phyloP scores from a whole-genome alignment of 2,797 vertebrate species.

The Botia almorhae region DNA sequence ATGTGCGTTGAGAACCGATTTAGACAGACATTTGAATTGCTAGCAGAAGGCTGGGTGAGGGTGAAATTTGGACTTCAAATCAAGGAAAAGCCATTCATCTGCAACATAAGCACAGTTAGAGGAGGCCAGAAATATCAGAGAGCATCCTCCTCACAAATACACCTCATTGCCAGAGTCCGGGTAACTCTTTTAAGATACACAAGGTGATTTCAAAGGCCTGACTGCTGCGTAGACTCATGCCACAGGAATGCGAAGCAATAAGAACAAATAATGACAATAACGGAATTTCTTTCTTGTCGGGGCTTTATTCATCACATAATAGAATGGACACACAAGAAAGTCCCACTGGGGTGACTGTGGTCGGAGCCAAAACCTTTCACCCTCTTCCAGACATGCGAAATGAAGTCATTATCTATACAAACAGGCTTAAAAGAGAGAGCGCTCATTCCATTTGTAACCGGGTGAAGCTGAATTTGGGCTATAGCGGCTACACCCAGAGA shows the following conservation, averaged over 20 bases:
- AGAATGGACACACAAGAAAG: slow-evolving; percentile 44
- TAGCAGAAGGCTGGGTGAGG: slow-evolving; percentile 18
- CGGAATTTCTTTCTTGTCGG: slow-evolving; percentile 60
- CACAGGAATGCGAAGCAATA: slow-evolving; percentile 67
- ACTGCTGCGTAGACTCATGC: slow-evolving; percentile 58
- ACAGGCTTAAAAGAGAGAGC: slow-evolving; percentile 51
- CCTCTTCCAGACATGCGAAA: slow-evolving; percentile 66
- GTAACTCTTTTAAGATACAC: slow-evolving; percentile 64
- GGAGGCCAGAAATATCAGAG: slow-evolving; percentile 59
- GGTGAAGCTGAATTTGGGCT: slow-evolving; percentile 25
- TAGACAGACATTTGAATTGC: too few species aligned
- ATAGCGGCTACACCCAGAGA: slow-evolving; percentile 42
- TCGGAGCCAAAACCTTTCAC: slow-evolving; percentile 47
- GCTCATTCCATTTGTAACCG: slow-evolving; percentile 6
- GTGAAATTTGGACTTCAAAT: slow-evolving; percentile 35
- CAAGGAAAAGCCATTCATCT: slow-evolving; percentile 66
- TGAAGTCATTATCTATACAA: slow-evolving; percentile 70
- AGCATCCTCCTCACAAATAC: slow-evolving; percentile 52
- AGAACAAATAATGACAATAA: slow-evolving; percentile 65
- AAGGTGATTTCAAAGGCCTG: slow-evolving; percentile 56
- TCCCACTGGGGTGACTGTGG: slow-evolving; percentile 44
- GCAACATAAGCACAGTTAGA: slow-evolving; percentile 55
- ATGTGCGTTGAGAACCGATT: background rate
- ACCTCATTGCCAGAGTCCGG: slow-evolving; percentile 59
- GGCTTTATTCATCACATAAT: slow-evolving; percentile 61